Evolutionary conservation across 2,797 vertebrate species (phyloP).

Genomic region (Petrocephalus schoutedeni): DNA sequence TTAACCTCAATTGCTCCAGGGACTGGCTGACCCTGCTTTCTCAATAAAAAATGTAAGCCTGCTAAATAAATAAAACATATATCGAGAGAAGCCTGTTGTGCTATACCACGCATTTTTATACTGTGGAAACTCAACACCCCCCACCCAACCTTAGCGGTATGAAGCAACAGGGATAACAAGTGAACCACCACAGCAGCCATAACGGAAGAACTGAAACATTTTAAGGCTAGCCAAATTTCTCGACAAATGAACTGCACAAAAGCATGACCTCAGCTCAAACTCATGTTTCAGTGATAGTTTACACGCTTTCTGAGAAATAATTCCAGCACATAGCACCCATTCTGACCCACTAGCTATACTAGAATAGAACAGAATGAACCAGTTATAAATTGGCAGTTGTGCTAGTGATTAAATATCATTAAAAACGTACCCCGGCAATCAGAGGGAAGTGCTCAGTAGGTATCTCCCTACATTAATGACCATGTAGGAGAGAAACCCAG

Average conservation of each 20-base stretch:
- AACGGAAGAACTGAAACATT: not conserved
- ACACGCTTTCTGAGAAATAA: not conserved
- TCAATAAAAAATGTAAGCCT: not conserved
- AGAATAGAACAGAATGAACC: not conserved
- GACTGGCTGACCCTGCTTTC: not conserved
- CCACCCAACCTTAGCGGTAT: not conserved
- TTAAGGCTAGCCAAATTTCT: not conserved
- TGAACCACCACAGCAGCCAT: not conserved
- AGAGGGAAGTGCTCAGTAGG: not conserved
- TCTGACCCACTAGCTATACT: not conserved
- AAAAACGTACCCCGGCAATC: not conserved
- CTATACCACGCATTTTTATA: not conserved
- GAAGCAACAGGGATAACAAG: not conserved
- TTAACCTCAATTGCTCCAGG: constrained; percentile 3
- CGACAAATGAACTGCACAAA: not conserved
- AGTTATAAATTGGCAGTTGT: not conserved
- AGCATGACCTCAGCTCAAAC: not conserved
- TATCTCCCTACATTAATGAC: constrained; percentile 14
- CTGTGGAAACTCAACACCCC: not conserved
- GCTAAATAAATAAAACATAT: constrained; percentile 4
- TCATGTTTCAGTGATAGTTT: not conserved
- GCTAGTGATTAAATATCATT: constrained; percentile 15
- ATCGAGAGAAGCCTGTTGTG: not conserved
- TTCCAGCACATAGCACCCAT: not conserved
- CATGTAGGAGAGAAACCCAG: constrained; percentile 2